A percentile compares a stretch with the other conserved stretches of the same genome.
phyloP scores from a whole-genome alignment of 2,113 vertebrate genomes.

The Alaudala cheleensis region DNA sequence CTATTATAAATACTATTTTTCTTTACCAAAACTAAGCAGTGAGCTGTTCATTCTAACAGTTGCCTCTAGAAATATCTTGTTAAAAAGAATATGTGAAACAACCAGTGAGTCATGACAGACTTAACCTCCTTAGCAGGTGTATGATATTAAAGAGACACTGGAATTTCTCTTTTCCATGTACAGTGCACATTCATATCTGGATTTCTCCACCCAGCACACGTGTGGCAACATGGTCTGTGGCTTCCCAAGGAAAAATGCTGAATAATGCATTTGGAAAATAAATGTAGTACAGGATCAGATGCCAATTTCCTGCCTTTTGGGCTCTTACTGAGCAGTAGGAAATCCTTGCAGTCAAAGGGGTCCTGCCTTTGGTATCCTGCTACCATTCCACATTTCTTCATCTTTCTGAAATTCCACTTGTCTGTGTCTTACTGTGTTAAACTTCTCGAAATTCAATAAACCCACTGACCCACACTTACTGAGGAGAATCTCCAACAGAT shows the following conservation, averaged over 20 bases:
- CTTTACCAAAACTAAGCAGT: not conserved
- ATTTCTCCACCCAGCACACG: not conserved
- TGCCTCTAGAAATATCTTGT: constrained; percentile 7
- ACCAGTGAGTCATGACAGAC: not conserved
- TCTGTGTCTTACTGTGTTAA: not conserved
- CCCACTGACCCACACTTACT: not conserved
- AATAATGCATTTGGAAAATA: not conserved
- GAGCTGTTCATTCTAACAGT: not conserved
- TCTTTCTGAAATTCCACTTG: not conserved
- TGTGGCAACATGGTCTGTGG: fast-evolving
- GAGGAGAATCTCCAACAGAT: not conserved
- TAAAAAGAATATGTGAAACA: not conserved
- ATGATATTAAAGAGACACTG: not conserved
- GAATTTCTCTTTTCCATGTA: not conserved
- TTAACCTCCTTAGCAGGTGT: not conserved
- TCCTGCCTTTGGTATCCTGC: not conserved
- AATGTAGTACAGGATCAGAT: not conserved
- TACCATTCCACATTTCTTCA: not conserved
- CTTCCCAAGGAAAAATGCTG: not conserved
- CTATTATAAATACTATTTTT: not conserved
- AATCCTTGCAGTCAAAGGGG: not conserved
- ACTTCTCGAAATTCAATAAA: not conserved
- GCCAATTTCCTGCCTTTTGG: not conserved
- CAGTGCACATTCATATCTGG: not conserved
- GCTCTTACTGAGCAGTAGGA: not conserved